A percentile compares a stretch with the other conserved stretches of the same genome.
phyloP scores from a whole-genome alignment of 2,797 vertebrate species.

The Hipposideros larvatus region DNA sequence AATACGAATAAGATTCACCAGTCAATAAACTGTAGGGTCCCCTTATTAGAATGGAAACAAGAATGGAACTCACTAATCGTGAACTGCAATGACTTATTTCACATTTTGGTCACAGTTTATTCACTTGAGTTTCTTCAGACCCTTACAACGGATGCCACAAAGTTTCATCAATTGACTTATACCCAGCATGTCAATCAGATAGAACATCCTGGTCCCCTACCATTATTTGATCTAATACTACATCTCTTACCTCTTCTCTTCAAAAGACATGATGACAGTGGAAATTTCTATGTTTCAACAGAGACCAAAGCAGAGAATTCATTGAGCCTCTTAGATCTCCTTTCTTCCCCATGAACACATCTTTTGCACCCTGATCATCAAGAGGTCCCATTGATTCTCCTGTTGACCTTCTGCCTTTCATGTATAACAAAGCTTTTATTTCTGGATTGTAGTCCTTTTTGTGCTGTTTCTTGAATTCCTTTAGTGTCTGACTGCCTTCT shows the following conservation, averaged over 20 bases:
- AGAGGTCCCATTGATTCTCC: conserved; percentile 72
- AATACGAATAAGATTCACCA: neutral
- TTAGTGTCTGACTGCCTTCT: conserved; percentile 73
- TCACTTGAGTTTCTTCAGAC: conserved; percentile 56
- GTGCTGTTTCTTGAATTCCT: conserved; percentile 78
- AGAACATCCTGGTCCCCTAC: conserved; percentile 74
- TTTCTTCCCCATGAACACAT: conserved; percentile 64
- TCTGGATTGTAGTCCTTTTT: conserved; percentile 74
- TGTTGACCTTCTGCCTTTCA: conserved; percentile 79
- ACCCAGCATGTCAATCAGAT: conserved; percentile 48
- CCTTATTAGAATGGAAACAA: conserved; percentile 37
- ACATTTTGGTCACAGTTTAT: conserved; percentile 18
- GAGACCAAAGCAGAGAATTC: conserved; percentile 82
- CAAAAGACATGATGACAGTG: conserved; percentile 80
- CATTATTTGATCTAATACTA: conserved; percentile 79
- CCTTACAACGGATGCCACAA: conserved; percentile 60
- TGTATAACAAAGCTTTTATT: conserved; percentile 82
- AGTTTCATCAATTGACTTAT: conserved; percentile 76
- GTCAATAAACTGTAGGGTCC: neutral
- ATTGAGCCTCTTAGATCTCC: conserved; percentile 65
- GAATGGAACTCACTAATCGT: neutral
- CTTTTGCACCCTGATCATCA: conserved; percentile 76
- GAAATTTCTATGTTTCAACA: conserved; percentile 79
- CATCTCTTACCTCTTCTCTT: conserved; percentile 76
- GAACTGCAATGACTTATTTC: neutral